Evolutionary conservation across 92 coral and sea anemone genomes (phyloP).

Genomic region (Actinostola sp.): DNA sequence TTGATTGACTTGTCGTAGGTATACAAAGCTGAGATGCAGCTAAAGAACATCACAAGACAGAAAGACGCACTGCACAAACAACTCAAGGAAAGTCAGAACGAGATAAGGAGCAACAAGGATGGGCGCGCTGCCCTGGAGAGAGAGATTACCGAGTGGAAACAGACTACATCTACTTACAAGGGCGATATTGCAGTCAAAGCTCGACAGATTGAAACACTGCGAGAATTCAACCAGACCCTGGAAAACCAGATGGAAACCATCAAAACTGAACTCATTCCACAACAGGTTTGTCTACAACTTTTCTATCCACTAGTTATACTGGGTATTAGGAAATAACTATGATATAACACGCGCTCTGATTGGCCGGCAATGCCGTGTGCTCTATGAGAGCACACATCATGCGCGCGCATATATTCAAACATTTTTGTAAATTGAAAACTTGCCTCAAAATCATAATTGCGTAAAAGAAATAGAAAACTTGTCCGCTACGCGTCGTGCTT

Average conservation of each 20-base stretch:
- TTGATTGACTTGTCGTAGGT: no score
- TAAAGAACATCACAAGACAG: slow-evolving; percentile 64
- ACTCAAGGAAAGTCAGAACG: slow-evolving; percentile 58
- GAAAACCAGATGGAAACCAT: slow-evolving; percentile 54
- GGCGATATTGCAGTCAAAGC: slow-evolving; percentile 50
- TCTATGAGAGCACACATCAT: no score
- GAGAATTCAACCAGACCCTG: slow-evolving; percentile 50
- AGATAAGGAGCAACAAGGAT: slow-evolving; percentile 54
- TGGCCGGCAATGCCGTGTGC: no score
- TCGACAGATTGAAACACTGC: slow-evolving; percentile 57
- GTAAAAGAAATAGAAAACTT: no score
- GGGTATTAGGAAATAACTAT: no score
- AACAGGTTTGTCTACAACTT: slow-evolving; percentile 14
- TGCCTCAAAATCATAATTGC: no score
- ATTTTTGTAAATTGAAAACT: no score
- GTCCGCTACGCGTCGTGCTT: no score
- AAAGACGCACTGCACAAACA: slow-evolving; percentile 54
- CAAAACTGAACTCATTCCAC: slow-evolving; percentile 48
- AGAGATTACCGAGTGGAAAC: slow-evolving; percentile 48
- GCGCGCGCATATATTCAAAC: no score
- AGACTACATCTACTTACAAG: slow-evolving; percentile 34
- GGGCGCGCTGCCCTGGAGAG: slow-evolving; percentile 41
- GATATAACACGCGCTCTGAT: no score
- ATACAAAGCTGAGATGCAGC: slow-evolving; percentile 73
- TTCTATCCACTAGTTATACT: neutral